Evolutionary conservation across 2,113 vertebrate species (phyloP).

Genomic region (Gymnarchus niloticus): DNA sequence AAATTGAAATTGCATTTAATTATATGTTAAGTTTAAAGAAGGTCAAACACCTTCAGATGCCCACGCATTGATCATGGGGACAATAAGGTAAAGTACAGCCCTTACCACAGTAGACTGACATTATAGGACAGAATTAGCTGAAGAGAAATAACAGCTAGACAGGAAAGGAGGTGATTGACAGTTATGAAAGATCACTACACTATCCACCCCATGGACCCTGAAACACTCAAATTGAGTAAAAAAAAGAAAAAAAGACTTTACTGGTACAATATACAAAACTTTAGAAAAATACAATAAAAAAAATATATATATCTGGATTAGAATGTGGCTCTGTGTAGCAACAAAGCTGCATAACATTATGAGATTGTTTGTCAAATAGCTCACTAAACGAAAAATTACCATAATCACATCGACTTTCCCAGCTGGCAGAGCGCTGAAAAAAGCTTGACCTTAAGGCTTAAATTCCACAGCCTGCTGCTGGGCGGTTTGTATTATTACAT

Average conservation of each 20-base stretch:
- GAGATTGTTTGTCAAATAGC: background rate
- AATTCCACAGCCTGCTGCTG: background rate
- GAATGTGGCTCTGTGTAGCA: background rate
- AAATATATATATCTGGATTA: background rate
- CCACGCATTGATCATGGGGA: background rate
- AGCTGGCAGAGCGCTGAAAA: background rate
- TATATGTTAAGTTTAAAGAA: background rate
- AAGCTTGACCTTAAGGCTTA: background rate
- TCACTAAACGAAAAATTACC: background rate
- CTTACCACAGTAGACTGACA: background rate
- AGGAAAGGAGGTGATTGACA: background rate
- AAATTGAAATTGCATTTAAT: slow-evolving; percentile 7
- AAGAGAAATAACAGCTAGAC: background rate
- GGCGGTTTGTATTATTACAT: background rate
- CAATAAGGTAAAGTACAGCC: background rate
- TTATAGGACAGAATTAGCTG: background rate
- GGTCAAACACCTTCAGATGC: background rate
- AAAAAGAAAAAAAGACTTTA: background rate
- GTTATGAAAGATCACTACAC: no score
- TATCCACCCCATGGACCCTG: background rate
- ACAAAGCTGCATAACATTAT: background rate
- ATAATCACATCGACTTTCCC: background rate
- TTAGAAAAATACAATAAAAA: no score
- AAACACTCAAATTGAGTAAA: background rate
- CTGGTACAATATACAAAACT: background rate